Evolutionary conservation across 2,113 vertebrate species (phyloP).

Genomic region (Glareola pratincola): DNA sequence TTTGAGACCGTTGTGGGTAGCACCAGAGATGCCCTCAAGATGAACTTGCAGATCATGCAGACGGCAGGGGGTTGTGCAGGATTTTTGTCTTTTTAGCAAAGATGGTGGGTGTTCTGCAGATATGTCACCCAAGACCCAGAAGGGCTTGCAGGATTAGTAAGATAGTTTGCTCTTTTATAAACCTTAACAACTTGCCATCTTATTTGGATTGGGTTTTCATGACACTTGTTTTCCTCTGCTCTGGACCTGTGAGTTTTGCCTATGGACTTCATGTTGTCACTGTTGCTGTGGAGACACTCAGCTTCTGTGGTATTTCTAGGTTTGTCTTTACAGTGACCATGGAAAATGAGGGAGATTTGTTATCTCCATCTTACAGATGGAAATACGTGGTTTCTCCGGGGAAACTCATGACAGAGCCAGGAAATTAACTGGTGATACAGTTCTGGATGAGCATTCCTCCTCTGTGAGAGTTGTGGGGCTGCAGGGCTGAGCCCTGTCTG

Average conservation of each 20-base stretch:
- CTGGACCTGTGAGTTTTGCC: not conserved
- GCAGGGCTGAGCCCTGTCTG: not conserved
- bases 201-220: not conserved
- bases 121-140: not conserved
- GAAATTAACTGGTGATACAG: not conserved
- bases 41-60: not conserved
- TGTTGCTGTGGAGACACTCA: not conserved
- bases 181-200: not conserved
- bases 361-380: conserved; percentile 40
- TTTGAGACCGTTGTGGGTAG: not conserved
- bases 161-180: not conserved
- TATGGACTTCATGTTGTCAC: not conserved
- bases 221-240: not conserved
- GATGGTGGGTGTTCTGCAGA: not conserved
- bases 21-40: not conserved
- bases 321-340: not conserved
- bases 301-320: not conserved
- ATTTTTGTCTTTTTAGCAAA: not conserved
- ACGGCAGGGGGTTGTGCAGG: not conserved
- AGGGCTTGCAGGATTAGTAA: not conserved
- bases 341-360: not conserved
- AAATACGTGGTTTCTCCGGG: not conserved
- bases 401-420: not conserved
- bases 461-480: not conserved
- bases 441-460: not conserved